Evolutionary conservation across 2,113 vertebrate species (phyloP).

Genomic region (Seriola quinqueradiata): DNA sequence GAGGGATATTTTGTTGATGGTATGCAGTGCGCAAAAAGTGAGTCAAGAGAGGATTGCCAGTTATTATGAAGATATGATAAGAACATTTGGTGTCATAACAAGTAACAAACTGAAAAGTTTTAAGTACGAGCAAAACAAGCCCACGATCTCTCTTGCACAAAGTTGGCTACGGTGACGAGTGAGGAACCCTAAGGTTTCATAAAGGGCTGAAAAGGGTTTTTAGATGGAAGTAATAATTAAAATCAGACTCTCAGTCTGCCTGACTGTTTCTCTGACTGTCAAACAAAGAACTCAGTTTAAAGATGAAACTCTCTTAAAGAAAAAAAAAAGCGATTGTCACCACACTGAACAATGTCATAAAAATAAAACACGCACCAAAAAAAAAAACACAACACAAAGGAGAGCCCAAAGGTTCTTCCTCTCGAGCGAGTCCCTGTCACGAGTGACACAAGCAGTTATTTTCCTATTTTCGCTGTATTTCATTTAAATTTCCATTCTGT

Average conservation of each 20-base stretch:
- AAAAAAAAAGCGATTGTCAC: conserved; percentile 14
- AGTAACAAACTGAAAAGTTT: conserved; percentile 77
- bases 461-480: conserved; percentile 76
- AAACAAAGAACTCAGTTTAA: conserved; percentile 48
- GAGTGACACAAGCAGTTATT: conserved; percentile 74
- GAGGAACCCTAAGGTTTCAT: conserved; percentile 43
- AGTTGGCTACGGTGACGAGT: conserved; percentile 39
- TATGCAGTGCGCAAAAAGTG: conserved; percentile 44
- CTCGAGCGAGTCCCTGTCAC: conserved; percentile 67
- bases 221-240: conserved; percentile 58
- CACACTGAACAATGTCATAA: conserved; percentile 7
- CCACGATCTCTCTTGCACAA: conserved; percentile 47
- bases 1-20: conserved; percentile 74
- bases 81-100: conserved; percentile 67
- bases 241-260: conserved; percentile 33
- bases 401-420: conserved; percentile 71
- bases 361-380: conserved; percentile 52
- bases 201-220: conserved; percentile 42
- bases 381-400: conserved; percentile 53
- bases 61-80: conserved; percentile 71
- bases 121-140: conserved; percentile 72
- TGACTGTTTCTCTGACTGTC: conserved; percentile 34
- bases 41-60: conserved; percentile 50
- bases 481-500: conserved; percentile 82
- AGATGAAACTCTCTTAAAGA: conserved; percentile 26